Conservation (phyloP, 1,140 invertebrate genomes). For the Magallana ariakensis region DNA sequence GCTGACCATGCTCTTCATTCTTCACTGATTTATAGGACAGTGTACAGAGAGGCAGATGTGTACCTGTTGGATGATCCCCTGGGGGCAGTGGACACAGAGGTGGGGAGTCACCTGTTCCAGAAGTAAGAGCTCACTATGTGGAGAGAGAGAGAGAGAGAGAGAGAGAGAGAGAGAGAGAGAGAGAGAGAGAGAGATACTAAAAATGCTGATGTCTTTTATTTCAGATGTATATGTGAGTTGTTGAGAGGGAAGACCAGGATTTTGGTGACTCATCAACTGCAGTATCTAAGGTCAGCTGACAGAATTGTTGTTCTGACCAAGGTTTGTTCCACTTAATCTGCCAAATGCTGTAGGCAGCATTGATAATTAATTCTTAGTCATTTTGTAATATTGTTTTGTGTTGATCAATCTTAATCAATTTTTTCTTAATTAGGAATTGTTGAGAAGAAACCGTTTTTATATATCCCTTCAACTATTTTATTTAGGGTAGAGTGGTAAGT, state of each 20-base stretch:
- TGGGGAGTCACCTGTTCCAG: constrained; percentile 87
- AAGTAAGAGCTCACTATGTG: too few relatives aligned
- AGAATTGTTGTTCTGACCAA: constrained; percentile 88
- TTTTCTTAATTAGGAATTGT: too few relatives aligned
- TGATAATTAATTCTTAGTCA: too few relatives aligned
- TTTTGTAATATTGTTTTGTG: too few relatives aligned
- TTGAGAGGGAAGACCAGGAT: constrained; percentile 87
- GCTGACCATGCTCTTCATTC: background rate
- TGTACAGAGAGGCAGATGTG: constrained; percentile 88
- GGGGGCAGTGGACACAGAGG: constrained; percentile 89
- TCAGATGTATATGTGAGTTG: constrained; percentile 82
- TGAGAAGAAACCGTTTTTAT: too few relatives aligned
- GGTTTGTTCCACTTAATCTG: constrained; percentile 48
- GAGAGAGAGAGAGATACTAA: background rate
- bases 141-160: too few relatives aligned
- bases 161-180: too few relatives aligned
- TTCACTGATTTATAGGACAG: constrained; percentile 80
- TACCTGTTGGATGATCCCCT: constrained; percentile 90
- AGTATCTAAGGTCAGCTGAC: constrained; percentile 88
- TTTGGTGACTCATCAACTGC: constrained; percentile 91
- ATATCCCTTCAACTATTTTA: too few relatives aligned
- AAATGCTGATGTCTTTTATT: constrained; percentile 23
- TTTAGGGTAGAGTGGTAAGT: constrained; percentile 58
- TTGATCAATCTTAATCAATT: too few relatives aligned
- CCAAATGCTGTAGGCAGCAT: background rate